Percentiles rank a stretch among this genome's conserved stretches.
phyloP scores from a whole-genome alignment of 2,113 vertebrate species.

The Ageneiosus marmoratus region DNA sequence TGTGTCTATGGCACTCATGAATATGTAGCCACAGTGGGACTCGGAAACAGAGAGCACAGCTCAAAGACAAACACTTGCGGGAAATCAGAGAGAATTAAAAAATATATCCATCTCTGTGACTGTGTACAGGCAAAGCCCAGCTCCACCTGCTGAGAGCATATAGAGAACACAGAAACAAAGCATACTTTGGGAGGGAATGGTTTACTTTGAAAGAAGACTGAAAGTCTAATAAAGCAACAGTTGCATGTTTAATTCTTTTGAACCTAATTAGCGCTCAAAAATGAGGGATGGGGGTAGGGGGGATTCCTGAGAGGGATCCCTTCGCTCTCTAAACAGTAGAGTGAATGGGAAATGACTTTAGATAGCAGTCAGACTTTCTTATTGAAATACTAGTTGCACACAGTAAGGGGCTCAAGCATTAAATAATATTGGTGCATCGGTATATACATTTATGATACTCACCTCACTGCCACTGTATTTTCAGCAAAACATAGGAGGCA shows the following conservation, averaged over 20 bases:
- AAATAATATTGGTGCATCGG: neutral
- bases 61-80: slow-evolving; percentile 28
- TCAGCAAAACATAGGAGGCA: neutral
- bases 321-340: neutral
- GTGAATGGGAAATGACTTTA: neutral
- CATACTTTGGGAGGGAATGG: neutral
- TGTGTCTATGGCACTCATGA: slow-evolving; percentile 17
- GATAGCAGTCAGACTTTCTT: neutral
- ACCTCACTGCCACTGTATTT: neutral
- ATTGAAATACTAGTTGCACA: neutral
- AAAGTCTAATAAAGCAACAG: slow-evolving; percentile 6
- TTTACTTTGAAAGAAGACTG: neutral
- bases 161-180: neutral
- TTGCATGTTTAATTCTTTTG: slow-evolving; percentile 1
- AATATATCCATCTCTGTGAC: neutral
- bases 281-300: too few relatives aligned
- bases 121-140: neutral
- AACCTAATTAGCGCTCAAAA: slow-evolving; percentile 6
- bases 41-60: neutral
- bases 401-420: neutral
- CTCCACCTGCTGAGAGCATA: slow-evolving; percentile 19
- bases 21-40: slow-evolving; percentile 34
- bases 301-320: neutral
- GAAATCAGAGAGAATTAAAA: slow-evolving; percentile 22
- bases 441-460: neutral